Evolutionary conservation across 2,888 invertebrate genomes (phyloP), one percentile per base, ranked within the genome.

Genomic region (Clitarchus hookeri): DNA sequence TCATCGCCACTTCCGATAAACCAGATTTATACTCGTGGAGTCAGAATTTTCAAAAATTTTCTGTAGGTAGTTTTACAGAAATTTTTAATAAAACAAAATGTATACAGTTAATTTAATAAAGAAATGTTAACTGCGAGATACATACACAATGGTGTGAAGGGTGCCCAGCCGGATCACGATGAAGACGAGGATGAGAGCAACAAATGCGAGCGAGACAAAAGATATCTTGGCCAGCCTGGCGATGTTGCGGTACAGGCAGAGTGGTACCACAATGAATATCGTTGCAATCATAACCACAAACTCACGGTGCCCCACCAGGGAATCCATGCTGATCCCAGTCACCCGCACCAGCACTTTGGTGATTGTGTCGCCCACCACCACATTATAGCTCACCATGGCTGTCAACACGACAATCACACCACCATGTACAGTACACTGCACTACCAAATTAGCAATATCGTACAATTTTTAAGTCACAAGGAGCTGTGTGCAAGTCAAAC

Each of bases 341-440:
- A 96, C 92, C 88, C 96, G 93, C n/a, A 95, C 93, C 86, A 97
- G 92, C 26, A 97, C 96, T 92, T 96, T 96, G 25, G 97, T 96
- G 82, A 96, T 93, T 0, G 97, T 97, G 90, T 97, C 97, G 27
- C 97, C 97, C 53, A 97, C 96, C 27, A 97, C 96, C 26, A 97
- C 95, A 91, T 97, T 97, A 91, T 97, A 97, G 86, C 96, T 96
- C 87, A 97, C 95, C 96, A 97, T 97, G 13, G 96, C 97, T 96
- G 93, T 78, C 93, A 93, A 86, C 88, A 87, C 86, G 88, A 86
- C 26, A 27, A 19, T 25, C 23, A 44, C 23, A 44, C 83, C n/a
- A n/a, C n/a, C n/a, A 65, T 23, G n/a, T 13, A 48, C 16, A 48
- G 12, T 8, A 16, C 48, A 48, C 16, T 48, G 11, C 48, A 48